Base-by-base conservation (phyloP, 53 echinoderm and acorn worm species). In the Apostichopus leukothele region DNA sequence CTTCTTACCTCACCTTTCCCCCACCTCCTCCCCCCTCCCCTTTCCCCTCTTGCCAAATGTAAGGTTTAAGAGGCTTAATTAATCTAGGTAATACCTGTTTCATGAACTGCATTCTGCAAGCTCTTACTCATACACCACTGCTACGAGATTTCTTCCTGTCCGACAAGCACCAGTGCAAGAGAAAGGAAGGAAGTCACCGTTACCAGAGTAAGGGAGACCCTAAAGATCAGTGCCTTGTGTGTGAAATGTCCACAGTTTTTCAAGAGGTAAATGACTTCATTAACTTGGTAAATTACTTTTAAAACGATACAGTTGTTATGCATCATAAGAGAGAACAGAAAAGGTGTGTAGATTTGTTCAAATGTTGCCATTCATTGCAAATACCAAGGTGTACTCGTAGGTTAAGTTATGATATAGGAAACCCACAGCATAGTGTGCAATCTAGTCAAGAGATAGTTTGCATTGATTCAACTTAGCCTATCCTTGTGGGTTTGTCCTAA, bases 31-130 rank as follows among this genome's bases (percentile, higher is more conserved):
- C 74, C 74, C 7, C 74, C 5, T 6, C 74, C 1, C 3, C 57
- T 4, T 57, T 57, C 5, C 7, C 13, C 39, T 23, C 59, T 79
- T 63, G 12, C 52, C 16, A 20, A 73, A 75, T 86, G n/a, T 39
- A 88, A 96, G 97, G 97, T 94, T 84, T 97, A 86, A 91, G 93
- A 76, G 97, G 95, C 20, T 91, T 97, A 80, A 97, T 97, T 89
- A 97, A 97, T 89, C 87, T 97, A 86, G 97, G 97, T 73, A 97
- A 97, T 76, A 97, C 97, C 4, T 97, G 97, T 83, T 97, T 97
- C 89, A 97, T 97, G 97, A 97, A 97, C 81, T 97, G 97, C 91
- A 97, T 97, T 74, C 95, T 97, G 18, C 97, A 97, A 88, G 97
- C 97, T 10, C 84, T 97, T 67, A 97, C 97, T 21, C 97, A 97